A percentile compares a stretch with the other conserved stretches of the same genome.
Conservation (phyloP, 2,113 vertebrate genomes). For the Propithecus coquereli region DNA sequence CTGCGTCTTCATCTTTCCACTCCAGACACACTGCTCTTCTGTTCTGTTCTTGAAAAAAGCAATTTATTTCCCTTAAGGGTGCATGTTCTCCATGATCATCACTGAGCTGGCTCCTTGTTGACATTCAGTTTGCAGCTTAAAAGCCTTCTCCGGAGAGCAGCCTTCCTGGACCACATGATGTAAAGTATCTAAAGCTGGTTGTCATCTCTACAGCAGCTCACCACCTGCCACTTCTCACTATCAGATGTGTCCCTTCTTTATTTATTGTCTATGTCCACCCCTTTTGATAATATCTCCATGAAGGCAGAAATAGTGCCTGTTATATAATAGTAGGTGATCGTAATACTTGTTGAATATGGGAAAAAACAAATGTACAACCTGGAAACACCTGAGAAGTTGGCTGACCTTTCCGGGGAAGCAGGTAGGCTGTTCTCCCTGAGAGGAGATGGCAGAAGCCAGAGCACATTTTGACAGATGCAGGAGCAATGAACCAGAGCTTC, state of each 20-base stretch:
- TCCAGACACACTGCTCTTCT: too few relatives aligned
- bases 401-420: neutral
- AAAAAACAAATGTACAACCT: neutral
- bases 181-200: neutral
- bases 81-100: neutral
- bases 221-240: neutral
- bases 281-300: neutral
- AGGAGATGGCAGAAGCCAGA: neutral
- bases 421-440: neutral
- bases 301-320: fast-evolving
- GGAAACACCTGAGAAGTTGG: neutral
- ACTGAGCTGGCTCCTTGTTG: neutral
- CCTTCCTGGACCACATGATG: neutral
- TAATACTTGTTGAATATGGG: constrained; percentile 31
- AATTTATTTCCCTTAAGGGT: neutral
- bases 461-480: neutral
- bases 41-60: neutral
- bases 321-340: too few relatives aligned
- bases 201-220: fast-evolving
- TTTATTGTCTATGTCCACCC: neutral
- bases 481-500: neutral
- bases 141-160: neutral
- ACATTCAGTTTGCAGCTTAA: neutral
- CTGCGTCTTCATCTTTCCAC: neutral
- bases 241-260: neutral